A percentile compares a stretch with the other conserved stretches of the same genome.
phyloP scores from a whole-genome alignment of 2,797 vertebrate genomes.

The Nyctalus aviator region DNA sequence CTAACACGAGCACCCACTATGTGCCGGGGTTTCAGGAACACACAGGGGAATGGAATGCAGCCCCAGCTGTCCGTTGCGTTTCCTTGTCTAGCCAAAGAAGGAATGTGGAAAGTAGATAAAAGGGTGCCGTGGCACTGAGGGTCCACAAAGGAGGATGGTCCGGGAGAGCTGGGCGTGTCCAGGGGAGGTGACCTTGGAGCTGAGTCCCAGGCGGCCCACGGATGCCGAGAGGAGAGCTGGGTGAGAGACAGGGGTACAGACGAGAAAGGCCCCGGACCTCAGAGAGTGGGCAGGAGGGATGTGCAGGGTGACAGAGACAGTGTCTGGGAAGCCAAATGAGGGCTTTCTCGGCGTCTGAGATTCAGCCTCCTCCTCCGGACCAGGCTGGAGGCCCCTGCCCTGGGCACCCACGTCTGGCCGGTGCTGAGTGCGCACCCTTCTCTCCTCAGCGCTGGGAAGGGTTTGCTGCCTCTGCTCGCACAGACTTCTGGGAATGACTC shows the following conservation, averaged over 20 bases:
- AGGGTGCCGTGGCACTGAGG: not conserved
- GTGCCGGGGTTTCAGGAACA: not conserved
- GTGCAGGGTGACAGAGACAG: not conserved
- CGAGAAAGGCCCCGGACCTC: not conserved
- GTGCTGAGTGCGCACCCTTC: not conserved
- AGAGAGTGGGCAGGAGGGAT: not conserved
- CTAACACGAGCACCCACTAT: not conserved
- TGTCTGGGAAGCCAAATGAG: not conserved
- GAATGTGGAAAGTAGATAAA: not conserved
- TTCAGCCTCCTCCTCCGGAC: not conserved
- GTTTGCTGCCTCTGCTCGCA: not conserved
- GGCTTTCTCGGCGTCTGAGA: not conserved
- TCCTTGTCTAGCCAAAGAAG: not conserved
- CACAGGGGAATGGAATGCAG: not conserved
- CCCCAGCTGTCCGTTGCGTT: not conserved
- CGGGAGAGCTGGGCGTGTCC: not conserved
- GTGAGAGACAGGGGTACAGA: not conserved
- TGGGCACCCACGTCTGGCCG: not conserved
- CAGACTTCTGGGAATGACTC: constrained; percentile 41
- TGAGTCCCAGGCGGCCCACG: not conserved
- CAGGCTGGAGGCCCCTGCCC: not conserved
- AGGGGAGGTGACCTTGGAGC: not conserved
- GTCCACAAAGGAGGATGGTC: not conserved
- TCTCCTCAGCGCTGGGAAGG: not conserved
- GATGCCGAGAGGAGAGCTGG: not conserved